These are phyloP conservation scores for Numenius phaeopus DNA, from an alignment of 2,797 vertebrate genomes.

Conservation along the genomic window DNA sequence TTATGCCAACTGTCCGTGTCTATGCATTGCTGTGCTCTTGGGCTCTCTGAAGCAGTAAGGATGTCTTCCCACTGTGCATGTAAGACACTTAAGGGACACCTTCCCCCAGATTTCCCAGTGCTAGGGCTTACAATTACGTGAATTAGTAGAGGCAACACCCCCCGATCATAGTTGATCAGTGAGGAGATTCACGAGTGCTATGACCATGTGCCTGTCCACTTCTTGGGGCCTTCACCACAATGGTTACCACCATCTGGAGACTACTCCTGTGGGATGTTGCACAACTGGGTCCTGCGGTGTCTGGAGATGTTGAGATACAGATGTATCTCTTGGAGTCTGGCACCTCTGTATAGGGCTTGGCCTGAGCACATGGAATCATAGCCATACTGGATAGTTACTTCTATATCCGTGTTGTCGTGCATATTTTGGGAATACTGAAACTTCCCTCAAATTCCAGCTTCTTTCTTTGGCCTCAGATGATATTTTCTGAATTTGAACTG, in stretches of 20 bases:
- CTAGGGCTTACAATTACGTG: not conserved
- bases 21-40: not conserved
- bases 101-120: not conserved
- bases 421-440: not conserved
- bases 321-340: not conserved
- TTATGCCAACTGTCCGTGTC: not conserved
- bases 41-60: not conserved
- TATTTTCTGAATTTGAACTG: not conserved
- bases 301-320: not conserved
- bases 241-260: not conserved
- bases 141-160: not conserved
- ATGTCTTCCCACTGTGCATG: not conserved
- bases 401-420: not conserved
- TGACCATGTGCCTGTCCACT: not conserved
- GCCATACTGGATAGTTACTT: not conserved
- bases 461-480: not conserved
- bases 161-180: not conserved
- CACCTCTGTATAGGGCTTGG: not conserved
- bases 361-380: not conserved
- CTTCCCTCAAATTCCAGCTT: not conserved
- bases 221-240: not conserved
- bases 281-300: not conserved
- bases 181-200: not conserved
- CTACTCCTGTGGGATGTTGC: not conserved
- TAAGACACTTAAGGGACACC: not conserved